Evolutionary conservation across 2,888 invertebrate genomes (phyloP).

Genomic region (Chalcis sispes): DNA sequence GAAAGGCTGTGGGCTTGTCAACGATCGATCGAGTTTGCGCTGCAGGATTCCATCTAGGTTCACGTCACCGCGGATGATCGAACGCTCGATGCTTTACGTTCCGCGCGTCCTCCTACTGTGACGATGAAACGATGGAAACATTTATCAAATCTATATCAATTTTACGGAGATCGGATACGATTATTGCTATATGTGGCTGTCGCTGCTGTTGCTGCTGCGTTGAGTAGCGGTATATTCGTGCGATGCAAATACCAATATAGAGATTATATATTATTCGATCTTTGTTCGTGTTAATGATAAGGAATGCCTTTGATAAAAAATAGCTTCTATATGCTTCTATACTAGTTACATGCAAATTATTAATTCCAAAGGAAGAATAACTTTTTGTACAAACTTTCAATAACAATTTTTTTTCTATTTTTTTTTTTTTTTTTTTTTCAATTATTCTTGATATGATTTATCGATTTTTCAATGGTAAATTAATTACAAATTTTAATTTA

Average conservation of each 20-base stretch:
- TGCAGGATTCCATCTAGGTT: not conserved
- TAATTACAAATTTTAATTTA: too few relatives aligned
- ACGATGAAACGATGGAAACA: slow-evolving; percentile 16
- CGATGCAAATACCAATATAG: not conserved
- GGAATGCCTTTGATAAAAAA: slow-evolving; percentile 7
- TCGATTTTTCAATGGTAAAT: too few relatives aligned
- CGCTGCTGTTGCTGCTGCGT: slow-evolving; percentile 7
- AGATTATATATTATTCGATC: not conserved
- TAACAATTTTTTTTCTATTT: too few relatives aligned
- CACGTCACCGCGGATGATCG: slow-evolving; percentile 13
- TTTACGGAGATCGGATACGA: not conserved
- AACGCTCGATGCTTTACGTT: not conserved
- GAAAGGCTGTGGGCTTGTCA: slow-evolving; percentile 7
- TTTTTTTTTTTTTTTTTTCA: too few relatives aligned
- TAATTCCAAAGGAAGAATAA: too few relatives aligned
- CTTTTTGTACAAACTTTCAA: too few relatives aligned
- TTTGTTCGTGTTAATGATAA: not conserved
- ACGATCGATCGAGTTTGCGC: slow-evolving; percentile 24
- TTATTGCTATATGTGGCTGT: not conserved
- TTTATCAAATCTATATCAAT: slow-evolving; percentile 33
- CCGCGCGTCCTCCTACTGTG: not conserved
- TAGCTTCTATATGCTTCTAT: not conserved
- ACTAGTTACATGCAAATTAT: not conserved
- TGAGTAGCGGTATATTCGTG: not conserved
- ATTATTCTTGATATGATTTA: too few relatives aligned